Percentiles rank a stretch among this genome's conserved stretches.
These are phyloP conservation scores for Cynoglossus semilaevis DNA, from an alignment of 2,113 vertebrate species.

Conservation along the genomic window DNA sequence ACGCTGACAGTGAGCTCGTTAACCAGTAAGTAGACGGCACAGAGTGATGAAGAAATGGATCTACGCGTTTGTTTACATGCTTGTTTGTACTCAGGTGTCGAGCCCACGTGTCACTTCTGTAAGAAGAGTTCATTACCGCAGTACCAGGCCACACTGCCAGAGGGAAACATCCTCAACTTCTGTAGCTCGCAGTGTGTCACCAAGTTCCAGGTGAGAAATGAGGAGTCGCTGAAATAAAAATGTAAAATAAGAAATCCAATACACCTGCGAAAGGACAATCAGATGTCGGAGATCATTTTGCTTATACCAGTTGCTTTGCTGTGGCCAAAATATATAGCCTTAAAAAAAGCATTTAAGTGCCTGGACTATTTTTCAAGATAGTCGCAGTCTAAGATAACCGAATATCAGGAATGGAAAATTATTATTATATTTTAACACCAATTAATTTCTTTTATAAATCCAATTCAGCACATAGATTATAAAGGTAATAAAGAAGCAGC, in stretches of 20 bases:
- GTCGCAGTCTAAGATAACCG: no score
- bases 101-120: conserved; percentile 96
- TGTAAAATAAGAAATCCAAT: neutral
- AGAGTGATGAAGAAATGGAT: no score
- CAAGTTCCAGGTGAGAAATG: conserved; percentile 91
- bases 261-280: neutral
- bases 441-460: no score
- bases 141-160: conserved; percentile 94
- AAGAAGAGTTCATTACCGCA: conserved; percentile 95
- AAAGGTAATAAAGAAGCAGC: no score
- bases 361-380: no score
- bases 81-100: conserved; percentile 76
- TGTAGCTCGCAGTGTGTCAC: conserved; percentile 97
- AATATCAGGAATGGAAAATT: no score
- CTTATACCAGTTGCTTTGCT: no score
- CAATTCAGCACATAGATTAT: no score
- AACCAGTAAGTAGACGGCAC: conserved; percentile 52
- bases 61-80: neutral
- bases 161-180: conserved; percentile 95
- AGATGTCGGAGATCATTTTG: no score
- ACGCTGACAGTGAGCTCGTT: conserved; percentile 76
- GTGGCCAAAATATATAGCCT: no score
- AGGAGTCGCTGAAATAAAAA: neutral
- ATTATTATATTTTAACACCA: no score
- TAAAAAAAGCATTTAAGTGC: no score